Conservation (phyloP, 1,140 invertebrate genomes). For the Phortica variegata region DNA sequence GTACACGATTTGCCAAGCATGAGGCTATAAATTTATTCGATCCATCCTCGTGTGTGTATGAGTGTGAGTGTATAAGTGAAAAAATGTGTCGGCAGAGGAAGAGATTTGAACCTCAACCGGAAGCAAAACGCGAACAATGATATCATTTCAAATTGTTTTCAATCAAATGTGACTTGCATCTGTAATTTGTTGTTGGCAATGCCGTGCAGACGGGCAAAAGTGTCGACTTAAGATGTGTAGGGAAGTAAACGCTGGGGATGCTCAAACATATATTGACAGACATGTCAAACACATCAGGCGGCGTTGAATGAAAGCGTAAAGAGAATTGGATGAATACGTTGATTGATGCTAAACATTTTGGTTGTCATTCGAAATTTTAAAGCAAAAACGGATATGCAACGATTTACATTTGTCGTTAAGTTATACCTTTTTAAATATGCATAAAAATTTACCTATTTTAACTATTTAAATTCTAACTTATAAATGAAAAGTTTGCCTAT, state of each 20-base stretch:
- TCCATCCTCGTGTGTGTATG: constrained; percentile 21
- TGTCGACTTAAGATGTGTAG: background rate
- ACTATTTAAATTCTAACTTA: too few relatives aligned
- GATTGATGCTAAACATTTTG: too few relatives aligned
- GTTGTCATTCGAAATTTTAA: too few relatives aligned
- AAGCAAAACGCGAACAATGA: constrained; percentile 21
- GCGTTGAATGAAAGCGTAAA: too few relatives aligned
- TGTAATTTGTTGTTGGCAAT: constrained; percentile 50
- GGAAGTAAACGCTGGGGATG: background rate
- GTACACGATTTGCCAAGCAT: constrained; percentile 36
- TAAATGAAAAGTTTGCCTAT: too few relatives aligned
- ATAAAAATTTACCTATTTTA: too few relatives aligned
- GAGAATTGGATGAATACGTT: too few relatives aligned
- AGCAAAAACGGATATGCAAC: too few relatives aligned
- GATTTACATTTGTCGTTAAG: too few relatives aligned
- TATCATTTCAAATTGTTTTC: constrained; percentile 53
- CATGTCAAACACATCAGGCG: too few relatives aligned
- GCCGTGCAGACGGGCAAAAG: constrained; percentile 38
- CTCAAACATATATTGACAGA: background rate
- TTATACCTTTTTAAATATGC: too few relatives aligned
- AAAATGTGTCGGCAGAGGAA: constrained; percentile 20
- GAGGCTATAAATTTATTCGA: too few relatives aligned
- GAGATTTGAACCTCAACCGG: constrained; percentile 3
- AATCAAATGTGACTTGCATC: constrained; percentile 52
- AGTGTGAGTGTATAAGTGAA: constrained; percentile 22